Conservation (phyloP, 2,113 vertebrate species). For the Corythaeola cristata region DNA sequence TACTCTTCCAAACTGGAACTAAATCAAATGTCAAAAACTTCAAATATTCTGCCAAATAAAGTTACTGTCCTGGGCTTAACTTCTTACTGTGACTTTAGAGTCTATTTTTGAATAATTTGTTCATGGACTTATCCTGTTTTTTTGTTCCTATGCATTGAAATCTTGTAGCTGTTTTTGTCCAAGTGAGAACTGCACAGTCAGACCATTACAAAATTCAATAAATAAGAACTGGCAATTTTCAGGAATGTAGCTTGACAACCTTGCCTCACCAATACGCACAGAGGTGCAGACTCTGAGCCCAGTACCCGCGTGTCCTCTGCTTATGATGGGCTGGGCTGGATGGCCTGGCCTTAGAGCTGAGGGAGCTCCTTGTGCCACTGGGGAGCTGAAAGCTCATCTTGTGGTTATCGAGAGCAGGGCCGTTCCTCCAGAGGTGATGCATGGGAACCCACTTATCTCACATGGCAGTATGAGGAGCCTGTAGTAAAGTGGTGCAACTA, state of each 20-base stretch:
- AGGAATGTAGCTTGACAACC: not conserved
- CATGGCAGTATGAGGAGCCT: not conserved
- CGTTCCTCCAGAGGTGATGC: not conserved
- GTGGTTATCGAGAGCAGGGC: not conserved
- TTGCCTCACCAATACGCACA: not conserved
- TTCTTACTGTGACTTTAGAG: not conserved
- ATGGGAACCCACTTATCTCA: not conserved
- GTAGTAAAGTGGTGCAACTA: not conserved
- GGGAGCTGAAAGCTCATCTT: not conserved
- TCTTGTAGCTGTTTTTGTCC: not conserved
- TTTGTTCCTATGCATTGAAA: not conserved
- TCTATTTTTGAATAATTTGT: not conserved
- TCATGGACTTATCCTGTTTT: not conserved
- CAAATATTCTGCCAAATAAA: constrained; percentile 10
- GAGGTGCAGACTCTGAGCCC: not conserved
- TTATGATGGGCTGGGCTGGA: not conserved
- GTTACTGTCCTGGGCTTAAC: constrained; percentile 14
- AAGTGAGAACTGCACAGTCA: not conserved
- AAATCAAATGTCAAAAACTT: constrained; percentile 21
- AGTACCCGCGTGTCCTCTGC: not conserved
- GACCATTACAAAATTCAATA: not conserved
- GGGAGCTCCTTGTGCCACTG: fast-evolving
- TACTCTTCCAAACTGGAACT: constrained; percentile 38
- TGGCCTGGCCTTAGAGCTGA: not conserved
- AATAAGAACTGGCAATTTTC: not conserved